Percentiles rank a stretch among this genome's conserved stretches.
These are phyloP conservation scores for Nasonia longicornis DNA, from an alignment of 1,140 invertebrate species.

Conservation along the genomic window DNA sequence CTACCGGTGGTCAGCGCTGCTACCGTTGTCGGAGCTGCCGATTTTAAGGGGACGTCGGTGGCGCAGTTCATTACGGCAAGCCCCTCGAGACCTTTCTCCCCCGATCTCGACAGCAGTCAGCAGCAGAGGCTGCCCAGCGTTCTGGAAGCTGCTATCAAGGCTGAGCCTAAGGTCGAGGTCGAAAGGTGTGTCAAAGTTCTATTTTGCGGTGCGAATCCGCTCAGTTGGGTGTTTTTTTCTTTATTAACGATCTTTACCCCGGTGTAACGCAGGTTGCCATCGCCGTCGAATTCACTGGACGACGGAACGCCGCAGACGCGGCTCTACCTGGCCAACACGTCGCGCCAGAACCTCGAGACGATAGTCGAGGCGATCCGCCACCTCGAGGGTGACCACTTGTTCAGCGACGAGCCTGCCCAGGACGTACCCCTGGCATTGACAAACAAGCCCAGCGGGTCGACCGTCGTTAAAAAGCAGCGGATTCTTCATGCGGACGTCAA, in stretches of 20 bases:
- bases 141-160: slow-evolving; percentile 87
- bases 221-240: no score
- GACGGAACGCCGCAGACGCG: slow-evolving; percentile 70
- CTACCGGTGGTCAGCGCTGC: slow-evolving; percentile 42
- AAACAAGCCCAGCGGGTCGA: slow-evolving; percentile 64
- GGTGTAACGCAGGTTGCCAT: slow-evolving; percentile 67
- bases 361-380: slow-evolving; percentile 98
- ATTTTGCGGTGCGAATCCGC: slow-evolving; percentile 32
- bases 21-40: neutral
- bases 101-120: slow-evolving; percentile 48
- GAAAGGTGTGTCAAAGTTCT: slow-evolving; percentile 70
- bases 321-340: slow-evolving; percentile 82
- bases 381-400: slow-evolving; percentile 93
- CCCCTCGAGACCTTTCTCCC: slow-evolving; percentile 62
- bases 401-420: slow-evolving; percentile 78
- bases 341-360: slow-evolving; percentile 94
- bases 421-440: slow-evolving; percentile 83
- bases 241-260: neutral
- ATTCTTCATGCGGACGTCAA: slow-evolving; percentile 75
- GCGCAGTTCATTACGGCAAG: slow-evolving; percentile 59
- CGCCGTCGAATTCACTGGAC: slow-evolving; percentile 71
- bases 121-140: slow-evolving; percentile 74
- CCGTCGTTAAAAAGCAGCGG: slow-evolving; percentile 56
- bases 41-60: slow-evolving; percentile 39
- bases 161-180: slow-evolving; percentile 87